These are phyloP conservation scores for Petrocephalus sullivani DNA, from an alignment of 2,797 vertebrate species.

Conservation along the genomic window DNA sequence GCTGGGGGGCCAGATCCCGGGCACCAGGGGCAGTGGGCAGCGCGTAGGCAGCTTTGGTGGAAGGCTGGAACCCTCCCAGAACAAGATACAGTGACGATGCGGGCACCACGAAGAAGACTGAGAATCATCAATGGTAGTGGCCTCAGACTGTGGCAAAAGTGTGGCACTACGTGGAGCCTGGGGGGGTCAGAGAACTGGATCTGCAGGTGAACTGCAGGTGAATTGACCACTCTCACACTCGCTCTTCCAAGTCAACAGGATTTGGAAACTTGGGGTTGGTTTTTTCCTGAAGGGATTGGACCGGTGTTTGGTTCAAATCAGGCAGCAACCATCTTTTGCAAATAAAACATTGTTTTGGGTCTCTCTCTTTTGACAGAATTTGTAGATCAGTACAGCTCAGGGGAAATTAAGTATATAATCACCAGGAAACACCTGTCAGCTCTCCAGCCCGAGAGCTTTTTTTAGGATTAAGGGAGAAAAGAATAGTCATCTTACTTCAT, in stretches of 20 bases:
- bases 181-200: background rate
- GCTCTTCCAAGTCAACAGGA: background rate
- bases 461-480: background rate
- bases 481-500: background rate
- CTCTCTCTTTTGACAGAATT: background rate
- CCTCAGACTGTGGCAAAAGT: background rate
- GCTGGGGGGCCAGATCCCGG: slow-evolving; percentile 19
- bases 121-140: background rate
- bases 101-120: background rate
- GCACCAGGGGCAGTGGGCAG: slow-evolving; percentile 30
- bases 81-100: slow-evolving; percentile 7
- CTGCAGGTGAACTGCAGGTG: background rate
- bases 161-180: background rate
- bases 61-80: slow-evolving; percentile 32
- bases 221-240: background rate
- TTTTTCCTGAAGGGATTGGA: background rate
- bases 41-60: slow-evolving; percentile 29
- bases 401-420: slow-evolving; percentile 12
- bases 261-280: background rate
- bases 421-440: slow-evolving; percentile 20
- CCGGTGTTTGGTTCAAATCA: background rate
- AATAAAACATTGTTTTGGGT: background rate
- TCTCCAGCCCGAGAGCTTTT: background rate
- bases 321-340: background rate
- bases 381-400: background rate